phyloP scores from a whole-genome alignment of 2,888 invertebrate genomes.

The Spodoptera littoralis region DNA sequence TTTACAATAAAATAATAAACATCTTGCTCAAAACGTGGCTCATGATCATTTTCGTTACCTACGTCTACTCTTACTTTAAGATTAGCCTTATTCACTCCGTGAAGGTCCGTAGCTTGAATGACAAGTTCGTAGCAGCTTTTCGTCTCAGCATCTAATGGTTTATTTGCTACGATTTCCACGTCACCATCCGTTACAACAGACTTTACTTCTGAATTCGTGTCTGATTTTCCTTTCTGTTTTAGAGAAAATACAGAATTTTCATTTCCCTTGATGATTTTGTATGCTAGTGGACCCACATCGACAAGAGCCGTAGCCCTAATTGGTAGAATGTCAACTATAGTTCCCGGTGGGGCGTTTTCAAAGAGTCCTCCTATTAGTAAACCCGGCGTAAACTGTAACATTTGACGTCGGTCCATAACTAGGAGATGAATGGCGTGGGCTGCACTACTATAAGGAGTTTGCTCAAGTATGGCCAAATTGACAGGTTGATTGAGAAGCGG shows the following conservation, averaged over 20 bases:
- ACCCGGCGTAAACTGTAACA: conserved; percentile 93
- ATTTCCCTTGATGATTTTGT: conserved; percentile 94
- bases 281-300: conserved; percentile 92
- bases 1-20: conserved; percentile 94
- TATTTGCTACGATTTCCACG: conserved; percentile 92
- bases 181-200: conserved; percentile 90
- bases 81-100: conserved; percentile 94
- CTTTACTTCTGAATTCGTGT: conserved; percentile 82
- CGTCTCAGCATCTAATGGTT: conserved; percentile 93
- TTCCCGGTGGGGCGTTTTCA: conserved; percentile 93
- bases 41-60: conserved; percentile 97
- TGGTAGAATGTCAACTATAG: conserved; percentile 91
- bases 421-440: conserved; percentile 94
- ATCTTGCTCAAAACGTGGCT: conserved; percentile 94
- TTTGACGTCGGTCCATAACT: conserved; percentile 94
- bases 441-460: conserved; percentile 93
- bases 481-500: conserved; percentile 94
- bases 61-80: conserved; percentile 94
- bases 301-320: conserved; percentile 92
- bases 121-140: conserved; percentile 92
- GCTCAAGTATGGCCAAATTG: conserved; percentile 94
- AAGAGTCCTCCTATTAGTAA: conserved; percentile 91
- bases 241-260: conserved; percentile 93
- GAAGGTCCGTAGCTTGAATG: conserved; percentile 94
- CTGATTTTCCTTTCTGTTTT: conserved; percentile 87